Base-by-base conservation (phyloP, 2,888 invertebrate species). In the Macrosoma leucophasiata region DNA sequence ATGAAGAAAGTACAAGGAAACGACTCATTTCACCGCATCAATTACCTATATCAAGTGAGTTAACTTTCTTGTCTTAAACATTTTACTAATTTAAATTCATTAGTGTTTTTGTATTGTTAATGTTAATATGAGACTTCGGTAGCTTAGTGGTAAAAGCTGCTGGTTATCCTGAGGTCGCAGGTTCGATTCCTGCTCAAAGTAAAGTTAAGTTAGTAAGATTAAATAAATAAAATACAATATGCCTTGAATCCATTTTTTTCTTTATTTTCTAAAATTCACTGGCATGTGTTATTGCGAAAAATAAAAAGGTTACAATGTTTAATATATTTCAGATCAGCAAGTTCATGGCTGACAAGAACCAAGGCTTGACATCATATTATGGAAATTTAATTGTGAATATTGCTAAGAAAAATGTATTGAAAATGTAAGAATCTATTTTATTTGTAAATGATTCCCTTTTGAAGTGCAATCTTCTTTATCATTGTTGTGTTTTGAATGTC, bases 1-100 rank as follows among this genome's bases (percentile, higher is more conserved):
- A 70, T 71, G 58, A 88, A 84, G 56, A 85, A 86, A 64, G 88
- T 89, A 38, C 86, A 86, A 52, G 89, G 89, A 34, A 89, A 89
- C 58, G 90, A 90, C 61, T 81, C 87, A 13, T 89, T 91, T 55
- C 88, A 90, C 55, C 76, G 91, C 37, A 89, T 91, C 63, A 91
- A 91, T 65, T 91, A 86, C 57, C 71, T 91, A 13, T 89, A 90
- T 62, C 91, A 91, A 73, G 90, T 89, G 70, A 55, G 56, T 38
- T n/a, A n/a, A n/a, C n/a, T n/a, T n/a, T n/a, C n/a, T 12, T 32
- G 11, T 10, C 6, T 9, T 0, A 21, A 20, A 2, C 8, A 13
- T 34, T 20, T 9, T 21, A 13, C n/a, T 9, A 4, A 8, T 22
- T 9, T 28, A 4, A 7, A 3, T 22, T 11, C 6, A 22, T 13